Base-by-base conservation (phyloP, 2,888 invertebrate species). In the Polyommatus iphigenia region DNA sequence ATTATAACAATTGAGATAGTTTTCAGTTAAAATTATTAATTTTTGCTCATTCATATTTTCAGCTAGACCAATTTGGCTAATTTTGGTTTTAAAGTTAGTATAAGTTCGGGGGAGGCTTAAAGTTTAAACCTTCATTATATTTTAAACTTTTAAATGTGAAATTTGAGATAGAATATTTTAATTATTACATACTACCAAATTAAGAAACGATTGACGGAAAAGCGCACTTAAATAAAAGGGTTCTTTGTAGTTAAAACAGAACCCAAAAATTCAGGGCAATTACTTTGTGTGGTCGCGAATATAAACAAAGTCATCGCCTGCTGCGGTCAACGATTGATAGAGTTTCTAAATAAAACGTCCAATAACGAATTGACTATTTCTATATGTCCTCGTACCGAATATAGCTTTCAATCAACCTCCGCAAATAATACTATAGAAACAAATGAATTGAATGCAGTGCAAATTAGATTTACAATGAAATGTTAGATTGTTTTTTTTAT, bases 291-390 rank as follows among this genome's bases (percentile, higher is more conserved):
- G 62, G 24, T 24, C 24, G 4, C 62, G 62, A 67, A 29, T 32
- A 32, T 20, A 67, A 67, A 67, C 29, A 67, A 67, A 67, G 67
- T 67, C 67, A 67, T 67, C n/a, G n/a, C n/a, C 62, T 15, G 13
- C 67, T 18, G 67, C 67, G 67, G 67, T 67, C 6, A 18, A 4
- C 67, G 29, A 67, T 67, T 67, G 67, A 32, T 67, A 67, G 67
- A 32, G 29, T 32, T 67, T 32, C 67, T 67, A 67, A 67, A 67
- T 67, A 67, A 67, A 67, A 67, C 67, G 67, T 67, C 67, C 67
- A 67, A 67, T 67, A 15, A 6, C 29, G 18, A 67, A 67, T 67
- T 67, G 67, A 67, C 29, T 32, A 29, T 67, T 32, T 67, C 67
- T 32, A 29, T 67, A 67, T 67, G 15, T 29, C 67, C 5, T 2